Conservation (phyloP, 2,888 invertebrate species). For the Nomada ruficornis region DNA sequence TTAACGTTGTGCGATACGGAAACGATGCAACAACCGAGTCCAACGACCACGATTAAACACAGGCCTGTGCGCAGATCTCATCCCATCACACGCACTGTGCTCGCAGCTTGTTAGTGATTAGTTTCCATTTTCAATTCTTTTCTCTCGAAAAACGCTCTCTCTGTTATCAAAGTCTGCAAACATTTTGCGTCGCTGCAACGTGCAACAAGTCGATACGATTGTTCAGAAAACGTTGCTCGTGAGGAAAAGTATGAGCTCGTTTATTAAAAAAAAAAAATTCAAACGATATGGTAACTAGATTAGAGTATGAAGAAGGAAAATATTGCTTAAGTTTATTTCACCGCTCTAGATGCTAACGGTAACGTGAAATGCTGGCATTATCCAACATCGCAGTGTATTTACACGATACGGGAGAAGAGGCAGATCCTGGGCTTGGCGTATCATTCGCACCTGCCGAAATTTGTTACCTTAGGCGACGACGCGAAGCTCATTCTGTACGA, state of each 20-base stretch:
- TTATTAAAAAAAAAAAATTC: not conserved
- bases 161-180: too few relatives aligned
- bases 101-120: slow-evolving; percentile 86
- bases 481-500: slow-evolving; percentile 88
- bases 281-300: not conserved
- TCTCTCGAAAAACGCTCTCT: too few relatives aligned
- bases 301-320: not conserved
- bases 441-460: slow-evolving; percentile 86
- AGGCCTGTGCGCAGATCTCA: slow-evolving; percentile 86
- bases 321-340: not conserved
- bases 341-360: slow-evolving; percentile 87
- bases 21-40: slow-evolving; percentile 85
- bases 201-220: not conserved
- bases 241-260: not conserved
- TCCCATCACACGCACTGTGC: slow-evolving; percentile 86
- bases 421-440: slow-evolving; percentile 88
- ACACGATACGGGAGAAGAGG: slow-evolving; percentile 88
- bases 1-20: slow-evolving; percentile 86
- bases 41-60: slow-evolving; percentile 87
- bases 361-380: slow-evolving; percentile 90
- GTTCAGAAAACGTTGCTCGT: not conserved
- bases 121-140: not conserved
- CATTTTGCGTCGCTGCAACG: too few relatives aligned
- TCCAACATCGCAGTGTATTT: slow-evolving; percentile 87
- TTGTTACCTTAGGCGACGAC: slow-evolving; percentile 88